These are phyloP conservation scores for Apotomis turbidana DNA, from an alignment of 2,888 invertebrate genomes.

Conservation along the genomic window DNA sequence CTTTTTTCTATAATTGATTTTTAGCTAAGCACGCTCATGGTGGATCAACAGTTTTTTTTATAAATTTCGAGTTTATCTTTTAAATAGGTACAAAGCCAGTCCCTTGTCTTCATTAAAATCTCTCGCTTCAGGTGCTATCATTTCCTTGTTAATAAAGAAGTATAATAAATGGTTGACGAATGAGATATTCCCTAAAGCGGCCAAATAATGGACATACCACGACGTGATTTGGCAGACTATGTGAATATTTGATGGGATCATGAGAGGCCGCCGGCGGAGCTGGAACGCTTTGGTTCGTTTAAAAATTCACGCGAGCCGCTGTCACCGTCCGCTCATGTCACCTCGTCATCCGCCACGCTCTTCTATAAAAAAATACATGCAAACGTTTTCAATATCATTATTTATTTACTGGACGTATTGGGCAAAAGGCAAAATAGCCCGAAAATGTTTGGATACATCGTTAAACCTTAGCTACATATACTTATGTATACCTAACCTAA, in stretches of 20 bases:
- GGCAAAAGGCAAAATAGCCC: not conserved
- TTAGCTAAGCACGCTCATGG: no score
- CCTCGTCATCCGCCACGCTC: not conserved
- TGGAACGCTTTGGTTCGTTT: conserved; percentile 42
- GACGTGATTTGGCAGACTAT: conserved; percentile 3
- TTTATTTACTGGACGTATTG: not conserved
- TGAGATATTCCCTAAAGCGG: not conserved
- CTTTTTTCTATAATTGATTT: no score
- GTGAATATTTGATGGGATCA: conserved; percentile 27
- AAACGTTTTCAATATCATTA: conserved; percentile 3
- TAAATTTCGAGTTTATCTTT: no score
- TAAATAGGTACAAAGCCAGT: no score
- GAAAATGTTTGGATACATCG: not conserved
- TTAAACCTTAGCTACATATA: no score
- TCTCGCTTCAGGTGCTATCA: no score
- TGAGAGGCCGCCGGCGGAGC: conserved; percentile 14
- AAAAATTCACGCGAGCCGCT: conserved; percentile 42
- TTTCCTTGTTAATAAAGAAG: no score
- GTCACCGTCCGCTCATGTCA: conserved; percentile 8
- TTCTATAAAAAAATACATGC: conserved; percentile 6
- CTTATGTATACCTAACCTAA: no score
- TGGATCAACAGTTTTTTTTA: no score
- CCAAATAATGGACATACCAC: not conserved
- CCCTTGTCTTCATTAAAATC: no score
- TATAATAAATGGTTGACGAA: not conserved